These are phyloP conservation scores for Hybognathus amarus DNA, from an alignment of 2,797 vertebrate genomes.

Conservation along the genomic window DNA sequence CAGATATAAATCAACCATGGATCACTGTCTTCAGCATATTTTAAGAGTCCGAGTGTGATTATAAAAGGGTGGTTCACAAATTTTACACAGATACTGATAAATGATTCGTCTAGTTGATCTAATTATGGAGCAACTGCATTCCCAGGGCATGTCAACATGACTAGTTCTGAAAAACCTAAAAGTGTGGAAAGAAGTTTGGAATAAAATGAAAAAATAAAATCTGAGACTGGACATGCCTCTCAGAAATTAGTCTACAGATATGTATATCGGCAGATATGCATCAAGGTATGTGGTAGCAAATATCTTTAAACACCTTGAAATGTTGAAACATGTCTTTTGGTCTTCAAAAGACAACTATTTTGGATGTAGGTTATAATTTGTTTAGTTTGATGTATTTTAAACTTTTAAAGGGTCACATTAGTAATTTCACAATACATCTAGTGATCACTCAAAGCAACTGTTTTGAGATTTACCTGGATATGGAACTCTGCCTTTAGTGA, in stretches of 20 bases:
- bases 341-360: not conserved
- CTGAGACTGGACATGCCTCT: not conserved
- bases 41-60: not conserved
- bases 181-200: not conserved
- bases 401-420: not conserved
- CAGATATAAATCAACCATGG: not conserved
- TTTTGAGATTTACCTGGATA: conserved; percentile 88
- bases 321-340: not conserved
- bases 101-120: not conserved
- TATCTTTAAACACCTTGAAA: not conserved
- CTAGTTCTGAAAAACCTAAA: not conserved
- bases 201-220: not conserved
- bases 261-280: not conserved
- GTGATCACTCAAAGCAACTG: not conserved
- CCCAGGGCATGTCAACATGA: not conserved
- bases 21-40: not conserved
- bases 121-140: not conserved
- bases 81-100: not conserved
- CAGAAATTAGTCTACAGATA: not conserved
- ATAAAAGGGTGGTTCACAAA: not conserved
- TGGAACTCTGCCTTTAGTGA: conserved; percentile 96
- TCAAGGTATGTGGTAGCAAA: not conserved
- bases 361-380: not conserved
- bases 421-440: not conserved
- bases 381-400: not conserved